Evolutionary conservation across 2,888 invertebrate species (phyloP).

Genomic region (Hirtodrosophila duncani): DNA sequence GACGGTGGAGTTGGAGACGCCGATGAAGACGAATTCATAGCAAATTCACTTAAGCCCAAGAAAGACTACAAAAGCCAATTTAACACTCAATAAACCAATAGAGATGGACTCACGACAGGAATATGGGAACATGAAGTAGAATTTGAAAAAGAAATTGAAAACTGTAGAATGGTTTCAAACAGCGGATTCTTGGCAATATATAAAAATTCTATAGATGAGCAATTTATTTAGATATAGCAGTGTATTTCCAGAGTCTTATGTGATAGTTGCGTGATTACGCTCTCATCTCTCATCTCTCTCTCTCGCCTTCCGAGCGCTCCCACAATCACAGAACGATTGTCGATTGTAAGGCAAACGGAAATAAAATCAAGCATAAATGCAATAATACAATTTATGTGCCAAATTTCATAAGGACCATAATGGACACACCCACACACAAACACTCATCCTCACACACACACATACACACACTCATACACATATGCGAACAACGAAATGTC

Average conservation of each 20-base stretch:
- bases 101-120: slow-evolving; percentile 13
- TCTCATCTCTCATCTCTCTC: background rate
- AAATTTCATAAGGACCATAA: slow-evolving; percentile 63
- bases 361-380: slow-evolving; percentile 73
- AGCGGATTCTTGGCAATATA: too few relatives aligned
- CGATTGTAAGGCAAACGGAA: slow-evolving; percentile 63
- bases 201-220: too few relatives aligned
- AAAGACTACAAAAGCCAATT: slow-evolving; percentile 61
- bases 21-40: slow-evolving; percentile 37
- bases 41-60: slow-evolving; percentile 62
- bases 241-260: too few relatives aligned
- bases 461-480: slow-evolving; percentile 10
- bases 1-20: slow-evolving; percentile 19
- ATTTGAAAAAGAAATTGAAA: background rate
- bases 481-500: slow-evolving; percentile 41
- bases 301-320: slow-evolving; percentile 10
- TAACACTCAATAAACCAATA: slow-evolving; percentile 57
- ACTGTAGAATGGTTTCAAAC: too few relatives aligned
- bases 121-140: too few relatives aligned
- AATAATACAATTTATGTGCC: slow-evolving; percentile 73
- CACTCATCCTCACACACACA: slow-evolving; percentile 15
- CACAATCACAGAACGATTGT: slow-evolving; percentile 55
- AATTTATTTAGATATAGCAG: too few relatives aligned
- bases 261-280: too few relatives aligned
- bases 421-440: slow-evolving; percentile 45